Percentiles rank a stretch among this genome's conserved stretches.
Conservation (phyloP, 1,140 invertebrate genomes). For the Macrosteles quadrilineatus region DNA sequence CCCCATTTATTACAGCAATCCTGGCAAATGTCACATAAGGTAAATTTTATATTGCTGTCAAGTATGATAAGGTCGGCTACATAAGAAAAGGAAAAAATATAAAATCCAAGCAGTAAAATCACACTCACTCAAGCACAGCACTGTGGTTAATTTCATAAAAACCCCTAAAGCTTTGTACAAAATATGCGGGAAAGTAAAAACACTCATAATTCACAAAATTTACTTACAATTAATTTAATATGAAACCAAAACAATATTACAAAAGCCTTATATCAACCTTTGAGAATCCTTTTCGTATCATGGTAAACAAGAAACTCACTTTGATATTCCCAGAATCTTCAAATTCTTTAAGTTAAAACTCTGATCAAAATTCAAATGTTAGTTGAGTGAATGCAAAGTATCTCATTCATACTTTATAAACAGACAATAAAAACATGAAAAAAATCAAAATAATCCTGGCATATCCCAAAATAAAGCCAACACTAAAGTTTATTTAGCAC, state of each 20-base stretch:
- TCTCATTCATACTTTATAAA: conserved; percentile 11
- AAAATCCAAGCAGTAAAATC: no score
- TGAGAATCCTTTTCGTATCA: neutral
- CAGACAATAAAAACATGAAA: neutral
- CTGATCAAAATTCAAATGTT: no score
- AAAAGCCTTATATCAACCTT: conserved; percentile 6
- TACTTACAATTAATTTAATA: conserved; percentile 26
- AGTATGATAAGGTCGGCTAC: no score
- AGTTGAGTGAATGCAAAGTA: no score
- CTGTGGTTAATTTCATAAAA: no score
- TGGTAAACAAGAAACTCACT: neutral
- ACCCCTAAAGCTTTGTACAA: no score
- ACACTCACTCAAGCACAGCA: no score
- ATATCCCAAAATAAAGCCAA: neutral
- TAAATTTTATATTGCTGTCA: no score
- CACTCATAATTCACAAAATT: neutral
- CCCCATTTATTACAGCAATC: no score
- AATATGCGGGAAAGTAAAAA: no score
- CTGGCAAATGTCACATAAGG: no score
- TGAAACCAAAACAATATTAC: conserved; percentile 25
- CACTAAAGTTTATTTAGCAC: conserved; percentile 12
- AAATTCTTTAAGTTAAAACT: neutral
- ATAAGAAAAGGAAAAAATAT: no score
- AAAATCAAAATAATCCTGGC: neutral
- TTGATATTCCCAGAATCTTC: neutral